A percentile compares a stretch with the other conserved stretches of the same genome.
These are phyloP conservation scores for Leptopilina syphax DNA, from an alignment of 2,888 invertebrate genomes.

Conservation along the genomic window DNA sequence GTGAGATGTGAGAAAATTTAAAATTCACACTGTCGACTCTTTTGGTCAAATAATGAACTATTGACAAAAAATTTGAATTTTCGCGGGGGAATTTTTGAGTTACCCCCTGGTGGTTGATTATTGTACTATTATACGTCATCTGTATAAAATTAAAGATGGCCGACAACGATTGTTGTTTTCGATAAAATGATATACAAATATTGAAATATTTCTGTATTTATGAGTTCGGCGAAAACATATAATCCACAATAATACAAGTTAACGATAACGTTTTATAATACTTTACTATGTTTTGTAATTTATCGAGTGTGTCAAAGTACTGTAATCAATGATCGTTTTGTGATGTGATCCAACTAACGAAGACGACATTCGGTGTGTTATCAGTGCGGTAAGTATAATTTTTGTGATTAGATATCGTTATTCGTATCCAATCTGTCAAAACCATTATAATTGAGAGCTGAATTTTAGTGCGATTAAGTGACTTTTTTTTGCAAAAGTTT, in stretches of 20 bases:
- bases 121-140: constrained; percentile 56
- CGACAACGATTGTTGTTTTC: constrained; percentile 43
- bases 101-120: constrained; percentile 40
- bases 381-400: constrained; percentile 27
- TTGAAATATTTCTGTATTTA: constrained; percentile 50
- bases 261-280: constrained; percentile 35
- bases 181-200: constrained; percentile 20
- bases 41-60: too few species aligned
- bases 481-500: not conserved
- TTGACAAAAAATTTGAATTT: not conserved
- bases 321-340: not conserved
- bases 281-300: constrained; percentile 2
- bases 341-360: constrained; percentile 18
- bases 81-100: not conserved
- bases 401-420: constrained; percentile 35
- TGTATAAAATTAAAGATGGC: constrained; percentile 54
- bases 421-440: not conserved
- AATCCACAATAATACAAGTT: constrained; percentile 17
- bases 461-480: not conserved
- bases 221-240: constrained; percentile 35
- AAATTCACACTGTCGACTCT: too few species aligned
- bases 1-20: too few species aligned
- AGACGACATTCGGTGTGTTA: constrained; percentile 33
- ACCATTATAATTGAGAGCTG: not conserved
- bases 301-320: constrained; percentile 5